Evolutionary conservation across 2,797 vertebrate species (phyloP).

Genomic region (Anableps anableps): DNA sequence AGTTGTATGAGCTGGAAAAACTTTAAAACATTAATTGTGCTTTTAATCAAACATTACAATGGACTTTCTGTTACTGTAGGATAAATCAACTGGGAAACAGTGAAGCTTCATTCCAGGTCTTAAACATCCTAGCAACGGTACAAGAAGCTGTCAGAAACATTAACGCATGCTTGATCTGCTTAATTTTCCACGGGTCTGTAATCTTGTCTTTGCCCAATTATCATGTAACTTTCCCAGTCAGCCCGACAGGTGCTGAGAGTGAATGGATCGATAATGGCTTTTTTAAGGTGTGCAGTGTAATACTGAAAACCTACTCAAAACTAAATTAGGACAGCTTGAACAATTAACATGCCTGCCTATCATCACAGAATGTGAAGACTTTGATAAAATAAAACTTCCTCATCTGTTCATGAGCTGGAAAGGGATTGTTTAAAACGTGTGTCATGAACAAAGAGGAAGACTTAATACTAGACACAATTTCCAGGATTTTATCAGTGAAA

Average conservation of each 20-base stretch:
- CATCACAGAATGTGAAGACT: no score
- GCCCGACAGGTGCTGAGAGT: background rate
- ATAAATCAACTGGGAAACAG: constrained; percentile 1
- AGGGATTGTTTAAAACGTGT: background rate
- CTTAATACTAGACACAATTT: background rate
- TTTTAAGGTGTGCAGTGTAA: background rate
- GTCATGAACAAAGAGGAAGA: background rate
- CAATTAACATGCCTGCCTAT: background rate
- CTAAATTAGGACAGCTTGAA: background rate
- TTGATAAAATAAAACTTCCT: background rate
- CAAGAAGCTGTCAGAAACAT: background rate
- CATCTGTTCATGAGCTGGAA: background rate
- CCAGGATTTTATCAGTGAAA: background rate
- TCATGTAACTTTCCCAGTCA: background rate
- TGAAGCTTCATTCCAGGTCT: background rate
- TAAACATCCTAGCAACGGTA: background rate
- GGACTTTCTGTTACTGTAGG: background rate
- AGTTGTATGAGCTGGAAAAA: background rate
- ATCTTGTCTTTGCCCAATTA: background rate
- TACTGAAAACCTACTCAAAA: background rate
- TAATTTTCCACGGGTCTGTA: background rate
- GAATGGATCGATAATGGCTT: background rate
- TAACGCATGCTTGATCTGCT: background rate
- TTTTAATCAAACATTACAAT: background rate
- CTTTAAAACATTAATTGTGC: background rate